Percentiles rank a stretch among this genome's conserved stretches.
Evolutionary conservation across 2,797 vertebrate species (phyloP).

Genomic region (Lutjanus campechanus): DNA sequence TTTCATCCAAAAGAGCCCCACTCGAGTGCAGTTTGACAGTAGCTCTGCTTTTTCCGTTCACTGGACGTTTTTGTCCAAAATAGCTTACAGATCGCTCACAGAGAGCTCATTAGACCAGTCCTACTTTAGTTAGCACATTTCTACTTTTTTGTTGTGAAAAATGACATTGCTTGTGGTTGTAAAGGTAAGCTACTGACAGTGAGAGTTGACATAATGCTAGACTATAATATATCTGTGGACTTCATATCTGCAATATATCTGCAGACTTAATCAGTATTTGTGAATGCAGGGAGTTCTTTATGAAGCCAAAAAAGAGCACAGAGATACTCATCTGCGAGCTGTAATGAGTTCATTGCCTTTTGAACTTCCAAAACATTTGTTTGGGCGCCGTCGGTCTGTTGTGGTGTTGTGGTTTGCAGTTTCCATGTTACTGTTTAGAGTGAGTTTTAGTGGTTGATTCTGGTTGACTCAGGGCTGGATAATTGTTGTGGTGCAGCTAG

Average conservation of each 20-base stretch:
- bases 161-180: neutral
- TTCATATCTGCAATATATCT: too few species aligned
- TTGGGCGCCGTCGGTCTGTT: slow-evolving; percentile 11
- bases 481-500: slow-evolving; percentile 16
- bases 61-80: slow-evolving; percentile 27
- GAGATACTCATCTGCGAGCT: neutral
- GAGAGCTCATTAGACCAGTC: slow-evolving; percentile 5
- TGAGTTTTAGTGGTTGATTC: slow-evolving; percentile 35
- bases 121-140: neutral
- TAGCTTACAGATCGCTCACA: neutral
- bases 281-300: neutral
- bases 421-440: slow-evolving; percentile 33
- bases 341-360: slow-evolving; percentile 2
- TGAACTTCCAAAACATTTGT: slow-evolving; percentile 18
- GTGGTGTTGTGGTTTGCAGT: slow-evolving; percentile 22
- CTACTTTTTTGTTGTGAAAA: neutral
- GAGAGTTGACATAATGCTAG: neutral
- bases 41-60: slow-evolving; percentile 13
- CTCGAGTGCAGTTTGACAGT: slow-evolving; percentile 17
- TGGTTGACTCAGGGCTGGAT: slow-evolving; percentile 21
- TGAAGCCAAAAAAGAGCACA: neutral
- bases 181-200: neutral
- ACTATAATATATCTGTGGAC: neutral
- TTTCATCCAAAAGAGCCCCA: slow-evolving; percentile 6
- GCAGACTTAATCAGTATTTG: neutral